phyloP scores from a whole-genome alignment of 2,797 vertebrate genomes.

The Gymnothorax javanicus region DNA sequence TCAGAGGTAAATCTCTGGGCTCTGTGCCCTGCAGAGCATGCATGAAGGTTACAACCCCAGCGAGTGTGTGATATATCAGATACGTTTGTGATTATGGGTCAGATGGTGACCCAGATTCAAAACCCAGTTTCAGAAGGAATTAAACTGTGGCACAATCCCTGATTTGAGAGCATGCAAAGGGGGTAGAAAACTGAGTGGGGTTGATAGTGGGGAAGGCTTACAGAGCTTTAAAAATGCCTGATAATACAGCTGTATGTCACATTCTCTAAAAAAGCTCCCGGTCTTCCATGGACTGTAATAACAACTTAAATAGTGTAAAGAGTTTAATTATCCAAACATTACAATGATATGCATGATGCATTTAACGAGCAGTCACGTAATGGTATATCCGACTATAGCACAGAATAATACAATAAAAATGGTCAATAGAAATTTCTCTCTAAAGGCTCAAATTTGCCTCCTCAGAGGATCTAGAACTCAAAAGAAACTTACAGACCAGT shows the following conservation, averaged over 20 bases:
- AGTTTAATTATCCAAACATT: background rate
- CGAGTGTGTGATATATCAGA: slow-evolving; percentile 48
- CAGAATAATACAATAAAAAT: background rate
- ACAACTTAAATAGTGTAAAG: background rate
- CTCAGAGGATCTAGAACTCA: background rate
- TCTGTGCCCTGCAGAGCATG: slow-evolving; percentile 39
- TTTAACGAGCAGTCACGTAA: no score
- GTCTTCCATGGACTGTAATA: background rate
- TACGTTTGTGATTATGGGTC: slow-evolving; percentile 45
- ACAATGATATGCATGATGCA: background rate
- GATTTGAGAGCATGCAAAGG: background rate
- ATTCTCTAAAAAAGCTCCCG: background rate
- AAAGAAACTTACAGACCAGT: no score
- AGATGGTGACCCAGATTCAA: slow-evolving; percentile 48
- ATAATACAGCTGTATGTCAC: background rate
- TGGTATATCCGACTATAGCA: background rate
- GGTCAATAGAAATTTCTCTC: background rate
- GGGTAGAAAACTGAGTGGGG: slow-evolving; percentile 16
- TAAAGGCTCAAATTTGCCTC: background rate
- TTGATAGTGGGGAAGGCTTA: background rate
- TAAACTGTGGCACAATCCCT: background rate
- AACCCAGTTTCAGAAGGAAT: slow-evolving; percentile 47
- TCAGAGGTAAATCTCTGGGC: slow-evolving; percentile 36
- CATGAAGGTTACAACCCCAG: slow-evolving; percentile 44
- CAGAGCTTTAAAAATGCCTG: background rate